phyloP scores from a whole-genome alignment of 2,888 invertebrate species.

The Thelaira solivaga region DNA sequence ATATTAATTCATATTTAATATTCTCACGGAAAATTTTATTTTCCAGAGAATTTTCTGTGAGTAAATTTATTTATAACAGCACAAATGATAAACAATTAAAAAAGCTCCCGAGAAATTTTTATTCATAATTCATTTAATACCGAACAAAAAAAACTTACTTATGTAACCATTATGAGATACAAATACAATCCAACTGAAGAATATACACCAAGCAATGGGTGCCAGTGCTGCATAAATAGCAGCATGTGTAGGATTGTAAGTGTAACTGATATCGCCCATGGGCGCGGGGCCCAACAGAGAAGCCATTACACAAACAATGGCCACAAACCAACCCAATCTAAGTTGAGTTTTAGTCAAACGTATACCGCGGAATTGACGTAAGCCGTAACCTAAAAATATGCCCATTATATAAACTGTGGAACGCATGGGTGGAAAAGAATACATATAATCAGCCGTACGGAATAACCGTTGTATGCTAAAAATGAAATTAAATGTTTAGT shows the following conservation, averaged over 20 bases:
- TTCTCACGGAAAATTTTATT: no score
- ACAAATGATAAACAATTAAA: no score
- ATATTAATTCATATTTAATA: no score
- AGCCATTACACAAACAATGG: constrained; percentile 78
- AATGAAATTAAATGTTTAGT: not conserved
- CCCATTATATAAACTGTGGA: constrained; percentile 84
- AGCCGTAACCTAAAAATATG: constrained; percentile 80
- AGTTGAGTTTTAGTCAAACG: constrained; percentile 77
- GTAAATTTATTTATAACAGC: no score
- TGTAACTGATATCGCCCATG: constrained; percentile 81
- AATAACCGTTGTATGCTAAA: constrained; percentile 81
- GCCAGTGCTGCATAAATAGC: constrained; percentile 84
- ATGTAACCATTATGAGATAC: constrained; percentile 81
- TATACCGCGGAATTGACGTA: constrained; percentile 77
- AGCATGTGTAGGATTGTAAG: constrained; percentile 81
- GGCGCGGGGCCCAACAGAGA: constrained; percentile 81
- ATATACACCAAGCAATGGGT: constrained; percentile 83
- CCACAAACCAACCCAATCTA: constrained; percentile 79
- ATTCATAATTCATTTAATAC: no score
- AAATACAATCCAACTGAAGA: constrained; percentile 84
- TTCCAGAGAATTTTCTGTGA: no score
- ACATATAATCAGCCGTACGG: constrained; percentile 83
- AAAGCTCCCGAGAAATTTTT: no score
- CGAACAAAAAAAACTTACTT: no score
- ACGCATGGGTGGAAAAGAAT: constrained; percentile 82